A percentile compares a stretch with the other conserved stretches of the same genome.
These are phyloP conservation scores for Babylonia areolata DNA, from an alignment of 1,140 invertebrate species.

Conservation along the genomic window DNA sequence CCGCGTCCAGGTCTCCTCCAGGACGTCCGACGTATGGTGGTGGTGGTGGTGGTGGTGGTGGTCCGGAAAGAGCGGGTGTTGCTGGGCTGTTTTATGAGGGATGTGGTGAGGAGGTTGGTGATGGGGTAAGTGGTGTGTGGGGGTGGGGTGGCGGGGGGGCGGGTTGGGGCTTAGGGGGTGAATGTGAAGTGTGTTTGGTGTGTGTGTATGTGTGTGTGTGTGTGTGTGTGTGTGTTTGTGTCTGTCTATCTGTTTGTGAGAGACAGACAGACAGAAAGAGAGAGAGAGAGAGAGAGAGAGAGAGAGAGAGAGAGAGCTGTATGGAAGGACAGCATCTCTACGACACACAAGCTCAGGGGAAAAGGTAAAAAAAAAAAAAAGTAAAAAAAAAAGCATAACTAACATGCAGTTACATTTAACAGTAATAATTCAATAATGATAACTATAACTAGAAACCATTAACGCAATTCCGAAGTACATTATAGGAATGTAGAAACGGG, in stretches of 20 bases:
- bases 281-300: neutral
- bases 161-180: neutral
- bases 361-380: too few relatives aligned
- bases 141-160: neutral
- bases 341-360: too few relatives aligned
- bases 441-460: too few relatives aligned
- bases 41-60: too few relatives aligned
- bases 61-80: neutral
- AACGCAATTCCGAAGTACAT: too few relatives aligned
- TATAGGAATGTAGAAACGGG: too few relatives aligned
- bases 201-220: constrained; percentile 25
- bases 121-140: neutral
- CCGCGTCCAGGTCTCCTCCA: neutral
- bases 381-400: too few relatives aligned
- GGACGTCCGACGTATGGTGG: too few relatives aligned
- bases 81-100: too few relatives aligned
- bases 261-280: neutral
- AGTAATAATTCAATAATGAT: too few relatives aligned
- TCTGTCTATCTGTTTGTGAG: constrained; percentile 9
- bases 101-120: neutral
- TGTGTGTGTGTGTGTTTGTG: constrained; percentile 20
- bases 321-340: too few relatives aligned
- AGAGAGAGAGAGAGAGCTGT: neutral
- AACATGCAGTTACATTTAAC: too few relatives aligned
- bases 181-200: neutral